A percentile compares a stretch with the other conserved stretches of the same genome.
phyloP scores from a whole-genome alignment of 1,140 invertebrate genomes.

The Drosophila tropicalis region DNA sequence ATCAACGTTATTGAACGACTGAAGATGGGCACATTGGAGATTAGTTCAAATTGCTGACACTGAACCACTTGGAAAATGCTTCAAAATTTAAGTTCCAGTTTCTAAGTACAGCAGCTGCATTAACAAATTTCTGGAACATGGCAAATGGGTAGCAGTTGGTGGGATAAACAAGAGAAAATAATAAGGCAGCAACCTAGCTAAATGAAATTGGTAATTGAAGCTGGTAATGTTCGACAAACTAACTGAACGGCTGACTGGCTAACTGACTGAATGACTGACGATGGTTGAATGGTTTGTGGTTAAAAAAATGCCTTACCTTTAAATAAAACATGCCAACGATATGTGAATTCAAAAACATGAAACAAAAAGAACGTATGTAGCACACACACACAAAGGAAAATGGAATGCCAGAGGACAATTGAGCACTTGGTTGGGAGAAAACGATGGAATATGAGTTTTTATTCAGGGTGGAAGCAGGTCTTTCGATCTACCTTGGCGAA shows the following conservation, averaged over 20 bases:
- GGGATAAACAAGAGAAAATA: conserved; percentile 49
- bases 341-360: conserved; percentile 51
- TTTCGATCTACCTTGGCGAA: conserved; percentile 42
- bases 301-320: conserved; percentile 39
- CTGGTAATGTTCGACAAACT: conserved; percentile 28
- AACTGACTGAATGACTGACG: conserved; percentile 11
- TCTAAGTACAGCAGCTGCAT: conserved; percentile 21
- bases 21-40: conserved; percentile 52
- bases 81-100: not conserved
- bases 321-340: conserved; percentile 70
- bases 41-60: conserved; percentile 13
- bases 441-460: not conserved
- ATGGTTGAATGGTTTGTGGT: conserved; percentile 5
- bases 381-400: conserved; percentile 26
- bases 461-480: not conserved
- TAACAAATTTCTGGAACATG: conserved; percentile 5
- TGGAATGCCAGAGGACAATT: conserved; percentile 34
- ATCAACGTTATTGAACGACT: conserved; percentile 47
- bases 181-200: conserved; percentile 38
- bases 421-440: not conserved
- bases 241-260: conserved; percentile 17
- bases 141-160: not conserved
- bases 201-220: conserved; percentile 61
- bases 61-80: not conserved
- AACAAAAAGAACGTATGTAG: conserved; percentile 18